phyloP scores from a whole-genome alignment of 2,888 invertebrate genomes.

The Lasioglossum marginatum region DNA sequence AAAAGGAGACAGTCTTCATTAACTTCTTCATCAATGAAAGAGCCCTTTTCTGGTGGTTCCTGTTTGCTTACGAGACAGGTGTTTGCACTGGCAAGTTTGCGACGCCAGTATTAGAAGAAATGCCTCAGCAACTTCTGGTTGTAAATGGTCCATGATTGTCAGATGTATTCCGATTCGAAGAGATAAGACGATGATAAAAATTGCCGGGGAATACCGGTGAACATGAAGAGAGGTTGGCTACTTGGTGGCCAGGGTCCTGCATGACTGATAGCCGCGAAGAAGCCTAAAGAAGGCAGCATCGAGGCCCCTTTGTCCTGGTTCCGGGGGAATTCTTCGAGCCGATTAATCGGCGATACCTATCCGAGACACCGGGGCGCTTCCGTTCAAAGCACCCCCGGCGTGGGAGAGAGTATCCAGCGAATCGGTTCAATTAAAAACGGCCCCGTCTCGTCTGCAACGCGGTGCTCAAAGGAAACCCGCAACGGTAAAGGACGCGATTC shows the following conservation, averaged over 20 bases:
- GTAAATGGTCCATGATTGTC: too few relatives aligned
- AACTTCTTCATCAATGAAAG: too few relatives aligned
- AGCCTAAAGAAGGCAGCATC: background rate
- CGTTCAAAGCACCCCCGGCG: conserved; percentile 11
- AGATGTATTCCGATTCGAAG: too few relatives aligned
- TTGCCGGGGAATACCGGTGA: too few relatives aligned
- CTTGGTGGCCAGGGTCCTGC: background rate
- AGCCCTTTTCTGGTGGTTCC: too few relatives aligned
- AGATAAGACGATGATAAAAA: too few relatives aligned
- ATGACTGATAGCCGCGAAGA: background rate
- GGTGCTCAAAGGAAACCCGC: conserved; percentile 42
- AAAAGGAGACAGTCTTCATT: too few relatives aligned
- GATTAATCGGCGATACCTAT: conserved; percentile 27
- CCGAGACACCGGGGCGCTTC: conserved; percentile 6
- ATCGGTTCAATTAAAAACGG: conserved; percentile 43
- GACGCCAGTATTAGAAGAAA: too few relatives aligned
- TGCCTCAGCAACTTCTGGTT: too few relatives aligned
- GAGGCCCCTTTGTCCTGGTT: background rate
- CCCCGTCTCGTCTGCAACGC: conserved; percentile 36
- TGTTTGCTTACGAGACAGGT: too few relatives aligned
- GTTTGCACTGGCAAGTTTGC: too few relatives aligned
- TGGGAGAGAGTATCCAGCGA: conserved; percentile 23
- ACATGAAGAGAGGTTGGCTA: too few relatives aligned
- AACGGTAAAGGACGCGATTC: conserved; percentile 50
- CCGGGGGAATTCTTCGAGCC: conserved; percentile 10